A percentile compares a stretch with the other conserved stretches of the same genome.
These are phyloP conservation scores for Loris lydekkerianus DNA, from an alignment of 2,797 vertebrate genomes.

Conservation along the genomic window DNA sequence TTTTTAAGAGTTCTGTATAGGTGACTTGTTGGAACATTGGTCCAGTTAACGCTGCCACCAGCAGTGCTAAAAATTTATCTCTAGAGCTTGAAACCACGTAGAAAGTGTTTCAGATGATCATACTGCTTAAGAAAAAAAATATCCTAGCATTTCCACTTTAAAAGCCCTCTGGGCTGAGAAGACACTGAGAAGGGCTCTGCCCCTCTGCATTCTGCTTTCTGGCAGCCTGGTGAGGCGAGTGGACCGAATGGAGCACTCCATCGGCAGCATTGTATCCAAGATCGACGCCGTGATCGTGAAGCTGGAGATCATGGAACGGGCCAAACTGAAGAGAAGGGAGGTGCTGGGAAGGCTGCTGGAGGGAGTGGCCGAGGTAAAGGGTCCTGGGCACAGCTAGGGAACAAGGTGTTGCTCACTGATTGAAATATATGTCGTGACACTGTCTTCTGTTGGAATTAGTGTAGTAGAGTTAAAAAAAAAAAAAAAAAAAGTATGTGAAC, in stretches of 20 bases:
- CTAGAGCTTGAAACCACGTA: background rate
- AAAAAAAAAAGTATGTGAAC: background rate
- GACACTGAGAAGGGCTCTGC: background rate
- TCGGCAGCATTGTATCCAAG: slow-evolving; percentile 98
- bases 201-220: background rate
- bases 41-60: background rate
- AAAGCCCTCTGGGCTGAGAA: background rate
- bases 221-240: slow-evolving; percentile 96
- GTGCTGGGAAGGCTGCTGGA: slow-evolving; percentile 95
- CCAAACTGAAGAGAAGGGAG: slow-evolving; percentile 96
- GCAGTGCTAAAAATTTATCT: background rate
- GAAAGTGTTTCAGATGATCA: background rate
- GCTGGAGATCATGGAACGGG: slow-evolving; percentile 97
- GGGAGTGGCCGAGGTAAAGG: slow-evolving; percentile 94
- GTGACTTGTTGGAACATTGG: background rate
- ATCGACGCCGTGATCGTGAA: slow-evolving; percentile 98
- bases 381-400: rapidly evolving
- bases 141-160: background rate
- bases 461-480: background rate
- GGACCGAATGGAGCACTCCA: slow-evolving; percentile 99
- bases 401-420: too few relatives aligned
- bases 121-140: background rate
- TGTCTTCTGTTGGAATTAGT: background rate
- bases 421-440: background rate
- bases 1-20: background rate